Base-by-base conservation (phyloP, 35 echinoderm and acorn worm genomes). In the Lytechinus pictus region DNA sequence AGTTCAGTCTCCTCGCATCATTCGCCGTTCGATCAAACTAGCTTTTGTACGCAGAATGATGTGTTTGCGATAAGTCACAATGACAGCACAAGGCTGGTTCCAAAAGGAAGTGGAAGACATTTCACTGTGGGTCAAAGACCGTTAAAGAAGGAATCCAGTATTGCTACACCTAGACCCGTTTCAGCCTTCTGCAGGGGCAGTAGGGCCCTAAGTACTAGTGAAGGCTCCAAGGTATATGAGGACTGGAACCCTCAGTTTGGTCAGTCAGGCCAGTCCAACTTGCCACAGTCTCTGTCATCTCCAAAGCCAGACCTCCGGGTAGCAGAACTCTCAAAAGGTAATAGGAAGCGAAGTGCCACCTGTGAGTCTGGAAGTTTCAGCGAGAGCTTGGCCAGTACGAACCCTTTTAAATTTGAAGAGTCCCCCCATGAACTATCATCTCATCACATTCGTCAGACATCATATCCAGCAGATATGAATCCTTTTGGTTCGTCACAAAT, bases 11-110 rank as follows among this genome's bases (percentile, higher is more conserved):
- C 88, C 33, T 44, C 28, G 88, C 28, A 52, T 13, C 88, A 90
- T 44, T 90, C 52, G 29, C 88, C 29, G 52, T 90, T 29, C 24
- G 88, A 90, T 90, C 88, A 90, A 9, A 54, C 88, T 52, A 90
- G 88, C 52, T 90, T 90, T 54, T 52, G 88, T 90, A 90, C 13
- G 12, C 27, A 90, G 4, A 90, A 90, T 33, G 88, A 90, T 52
- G 88, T 52, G 88, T 90, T 54, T 52, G 3, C 88, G 4, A 90
- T 44, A 52, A 90, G 88, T 54, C 88, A 90, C 29, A 54, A 90
- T 44, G 52, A 90, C 52, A 54, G 88, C 44, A 33, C 66, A 4
- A 79, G 66, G 16, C 66, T 79, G 0, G 66, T 79, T 24, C 66
- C 66, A 24, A 79, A 79, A 79, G 66, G 66, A 79, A 79, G 66